phyloP scores from a whole-genome alignment of 2,888 invertebrate genomes.

The Nomada lathburiana region DNA sequence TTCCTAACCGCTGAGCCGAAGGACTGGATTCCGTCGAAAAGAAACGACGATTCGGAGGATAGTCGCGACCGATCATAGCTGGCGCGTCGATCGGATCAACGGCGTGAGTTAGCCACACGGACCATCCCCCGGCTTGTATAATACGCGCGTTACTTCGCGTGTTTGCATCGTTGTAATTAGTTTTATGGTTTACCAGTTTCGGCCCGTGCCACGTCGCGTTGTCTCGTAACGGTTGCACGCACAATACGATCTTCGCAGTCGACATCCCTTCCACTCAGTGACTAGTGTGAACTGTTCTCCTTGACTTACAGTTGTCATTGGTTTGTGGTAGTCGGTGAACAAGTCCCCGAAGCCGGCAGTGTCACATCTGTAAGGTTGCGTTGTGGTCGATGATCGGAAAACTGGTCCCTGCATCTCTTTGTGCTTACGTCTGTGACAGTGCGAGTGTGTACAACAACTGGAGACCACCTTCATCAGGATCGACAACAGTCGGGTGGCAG shows the following conservation, averaged over 20 bases:
- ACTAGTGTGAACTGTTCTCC: constrained; percentile 37
- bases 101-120: constrained; percentile 56
- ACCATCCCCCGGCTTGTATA: constrained; percentile 57
- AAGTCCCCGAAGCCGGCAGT: constrained; percentile 24
- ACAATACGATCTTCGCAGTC: constrained; percentile 6
- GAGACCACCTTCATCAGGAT: constrained; percentile 43
- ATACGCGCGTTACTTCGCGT: constrained; percentile 43
- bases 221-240: constrained; percentile 14
- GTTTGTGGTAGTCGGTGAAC: constrained; percentile 24
- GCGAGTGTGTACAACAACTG: constrained; percentile 59
- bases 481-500: constrained; percentile 40
- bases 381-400: constrained; percentile 53
- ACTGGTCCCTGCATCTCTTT: constrained; percentile 43
- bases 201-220: constrained; percentile 41
- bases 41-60: constrained; percentile 84
- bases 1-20: constrained; percentile 72
- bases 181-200: constrained; percentile 18
- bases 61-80: constrained; percentile 84
- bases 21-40: constrained; percentile 83
- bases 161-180: constrained; percentile 12
- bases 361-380: constrained; percentile 24
- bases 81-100: constrained; percentile 83
- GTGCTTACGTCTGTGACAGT: constrained; percentile 65
- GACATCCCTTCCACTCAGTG: constrained; percentile 8
- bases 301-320: constrained; percentile 47